Base-by-base conservation (phyloP, 2,888 invertebrate species). In the Phyto melanocephala region DNA sequence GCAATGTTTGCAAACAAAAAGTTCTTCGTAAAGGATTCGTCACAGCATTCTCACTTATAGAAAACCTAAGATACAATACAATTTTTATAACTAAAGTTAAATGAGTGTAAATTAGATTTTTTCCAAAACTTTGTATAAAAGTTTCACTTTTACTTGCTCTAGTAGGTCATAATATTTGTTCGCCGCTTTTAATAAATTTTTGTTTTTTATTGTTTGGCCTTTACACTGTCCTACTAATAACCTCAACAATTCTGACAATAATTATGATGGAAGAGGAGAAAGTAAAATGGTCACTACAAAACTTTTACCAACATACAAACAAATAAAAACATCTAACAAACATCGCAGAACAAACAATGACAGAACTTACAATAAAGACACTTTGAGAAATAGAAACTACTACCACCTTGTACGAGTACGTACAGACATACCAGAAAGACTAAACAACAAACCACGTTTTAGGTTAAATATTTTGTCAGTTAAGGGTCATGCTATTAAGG, bases 401-500 rank as follows among this genome's bases (percentile, higher is more conserved):
- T 5, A 76, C n/a, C 58, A 50, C 28, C 47, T 40, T n/a, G n/a
- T n/a, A n/a, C n/a, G n/a, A n/a, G 28, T 28, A 28, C 6, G 28
- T 28, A 5, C 6, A 6, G 3, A 28, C 6, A 6, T 28, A 6
- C 3, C 28, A 28, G 62, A 13, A 63, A 75, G 40, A 62, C 58
- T 20, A 54, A 70, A 56, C 63, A 74, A 70, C 77, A 70, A 74
- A 74, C 72, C 74, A 74, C 74, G 75, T 70, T 78, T 63, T 40
- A 74, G 81, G 68, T 74, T 72, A 78, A 81, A 74, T 78, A 70
- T 81, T 72, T 77, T 78, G 72, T 67, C 70, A 80, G 75, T 80
- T 70, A 70, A 76, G 76, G 84, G 84, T 82, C 84, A 80, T 68
- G 76, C 78, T 79, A 83, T 86, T 86, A 83, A 85, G 79, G 83